phyloP scores from a whole-genome alignment of 2,797 vertebrate genomes.

The Lithobates sylvaticus region DNA sequence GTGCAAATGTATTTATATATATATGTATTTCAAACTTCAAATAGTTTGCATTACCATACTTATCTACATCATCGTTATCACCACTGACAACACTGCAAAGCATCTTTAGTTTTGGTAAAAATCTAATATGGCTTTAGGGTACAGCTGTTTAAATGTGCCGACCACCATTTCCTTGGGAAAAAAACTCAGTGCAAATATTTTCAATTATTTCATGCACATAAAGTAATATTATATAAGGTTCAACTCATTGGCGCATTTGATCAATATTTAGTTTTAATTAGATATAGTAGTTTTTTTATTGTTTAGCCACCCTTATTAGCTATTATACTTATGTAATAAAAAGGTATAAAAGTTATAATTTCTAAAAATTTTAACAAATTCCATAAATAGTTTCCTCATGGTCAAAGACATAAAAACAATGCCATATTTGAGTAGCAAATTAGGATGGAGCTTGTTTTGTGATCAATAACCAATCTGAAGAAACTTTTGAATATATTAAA shows the following conservation, averaged over 20 bases:
- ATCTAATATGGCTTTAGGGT: constrained; percentile 81
- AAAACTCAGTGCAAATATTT: constrained; percentile 79
- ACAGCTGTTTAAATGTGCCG: constrained; percentile 69
- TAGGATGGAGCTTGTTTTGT: background rate
- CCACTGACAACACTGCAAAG: background rate
- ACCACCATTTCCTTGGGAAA: constrained; percentile 71
- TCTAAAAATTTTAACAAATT: background rate
- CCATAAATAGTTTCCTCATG: background rate
- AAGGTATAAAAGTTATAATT: background rate
- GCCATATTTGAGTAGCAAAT: background rate
- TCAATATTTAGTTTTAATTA: no score
- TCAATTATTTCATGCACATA: constrained; percentile 59
- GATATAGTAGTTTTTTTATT: background rate
- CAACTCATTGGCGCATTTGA: background rate
- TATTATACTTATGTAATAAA: background rate
- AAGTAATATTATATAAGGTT: background rate
- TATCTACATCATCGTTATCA: background rate
- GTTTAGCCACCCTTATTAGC: background rate
- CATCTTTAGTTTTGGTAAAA: constrained; percentile 76
- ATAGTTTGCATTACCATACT: background rate
- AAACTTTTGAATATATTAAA: background rate
- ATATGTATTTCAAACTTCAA: background rate
- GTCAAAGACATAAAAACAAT: background rate
- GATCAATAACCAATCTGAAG: background rate
- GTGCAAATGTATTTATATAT: background rate